phyloP scores from a whole-genome alignment of 2,888 invertebrate species.

The Unio delphinus region DNA sequence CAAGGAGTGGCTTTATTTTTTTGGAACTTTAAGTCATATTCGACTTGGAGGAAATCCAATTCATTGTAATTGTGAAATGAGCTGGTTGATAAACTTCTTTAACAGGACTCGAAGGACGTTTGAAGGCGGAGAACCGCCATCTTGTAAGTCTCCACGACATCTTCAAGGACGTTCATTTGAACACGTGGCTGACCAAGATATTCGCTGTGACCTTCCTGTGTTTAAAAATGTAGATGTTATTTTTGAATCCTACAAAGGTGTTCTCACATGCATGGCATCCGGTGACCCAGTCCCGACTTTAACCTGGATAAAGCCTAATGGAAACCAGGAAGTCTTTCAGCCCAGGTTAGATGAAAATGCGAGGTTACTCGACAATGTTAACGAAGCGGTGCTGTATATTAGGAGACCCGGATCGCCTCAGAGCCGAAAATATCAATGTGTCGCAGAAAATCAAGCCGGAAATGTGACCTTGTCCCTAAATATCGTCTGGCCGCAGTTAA shows the following conservation, averaged over 20 bases:
- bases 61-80: slow-evolving; percentile 66
- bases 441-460: slow-evolving; percentile 65
- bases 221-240: slow-evolving; percentile 62
- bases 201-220: slow-evolving; percentile 60
- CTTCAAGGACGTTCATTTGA: slow-evolving; percentile 53
- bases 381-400: slow-evolving; percentile 47
- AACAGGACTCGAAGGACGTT: slow-evolving; percentile 11
- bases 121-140: slow-evolving; percentile 35
- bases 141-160: slow-evolving; percentile 54
- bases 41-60: slow-evolving; percentile 64
- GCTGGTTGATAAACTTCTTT: slow-evolving; percentile 62
- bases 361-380: slow-evolving; percentile 3
- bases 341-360: slow-evolving; percentile 38
- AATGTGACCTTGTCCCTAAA: slow-evolving; percentile 65
- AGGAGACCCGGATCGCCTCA: slow-evolving; percentile 36
- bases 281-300: slow-evolving; percentile 65
- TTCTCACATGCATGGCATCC: slow-evolving; percentile 57
- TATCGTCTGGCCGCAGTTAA: slow-evolving; percentile 53
- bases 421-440: slow-evolving; percentile 58
- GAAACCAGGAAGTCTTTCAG: slow-evolving; percentile 40
- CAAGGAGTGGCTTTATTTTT: slow-evolving; percentile 49
- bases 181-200: slow-evolving; percentile 53
- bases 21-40: slow-evolving; percentile 56
- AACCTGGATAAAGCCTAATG: slow-evolving; percentile 62
- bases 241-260: slow-evolving; percentile 51